These are phyloP conservation scores for Parauchenoglanis ngamensis DNA, from an alignment of 2,797 vertebrate genomes.

Conservation along the genomic window DNA sequence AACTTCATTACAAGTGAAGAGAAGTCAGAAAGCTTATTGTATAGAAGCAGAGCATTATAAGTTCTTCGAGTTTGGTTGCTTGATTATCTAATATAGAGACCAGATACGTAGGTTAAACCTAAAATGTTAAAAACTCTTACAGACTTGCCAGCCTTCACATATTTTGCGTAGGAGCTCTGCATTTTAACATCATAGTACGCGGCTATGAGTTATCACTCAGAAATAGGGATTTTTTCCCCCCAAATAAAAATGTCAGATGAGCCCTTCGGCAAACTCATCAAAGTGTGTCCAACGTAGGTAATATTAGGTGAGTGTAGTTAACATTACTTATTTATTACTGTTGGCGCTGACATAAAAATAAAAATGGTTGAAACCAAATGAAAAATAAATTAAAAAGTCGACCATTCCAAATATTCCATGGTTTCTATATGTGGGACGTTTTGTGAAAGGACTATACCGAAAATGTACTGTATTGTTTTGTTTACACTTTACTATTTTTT, in stretches of 20 bases:
- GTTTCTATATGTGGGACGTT: not conserved
- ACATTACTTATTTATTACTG: not conserved
- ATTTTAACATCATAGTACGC: not conserved
- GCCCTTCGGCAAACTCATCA: not conserved
- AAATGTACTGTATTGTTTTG: not conserved
- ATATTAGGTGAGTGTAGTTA: not conserved
- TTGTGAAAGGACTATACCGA: not conserved
- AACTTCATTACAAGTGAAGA: constrained; percentile 19
- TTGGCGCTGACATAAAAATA: not conserved
- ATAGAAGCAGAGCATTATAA: constrained; percentile 8
- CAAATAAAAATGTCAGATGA: not conserved
- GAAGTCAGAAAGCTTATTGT: constrained; percentile 2
- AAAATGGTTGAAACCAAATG: not conserved
- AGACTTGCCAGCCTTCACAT: not conserved
- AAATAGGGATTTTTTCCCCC: not conserved
- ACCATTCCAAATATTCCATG: not conserved
- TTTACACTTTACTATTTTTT: not conserved
- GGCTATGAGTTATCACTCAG: not conserved
- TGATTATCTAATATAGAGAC: not conserved
- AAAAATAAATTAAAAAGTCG: not conserved
- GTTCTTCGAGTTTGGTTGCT: not conserved
- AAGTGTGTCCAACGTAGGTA: not conserved
- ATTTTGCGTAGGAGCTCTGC: not conserved
- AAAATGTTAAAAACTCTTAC: not conserved
- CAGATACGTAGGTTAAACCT: not conserved